Percentiles rank a stretch among this genome's conserved stretches.
Evolutionary conservation across 2,888 invertebrate species (phyloP).

Genomic region (Limenitis arthemis): DNA sequence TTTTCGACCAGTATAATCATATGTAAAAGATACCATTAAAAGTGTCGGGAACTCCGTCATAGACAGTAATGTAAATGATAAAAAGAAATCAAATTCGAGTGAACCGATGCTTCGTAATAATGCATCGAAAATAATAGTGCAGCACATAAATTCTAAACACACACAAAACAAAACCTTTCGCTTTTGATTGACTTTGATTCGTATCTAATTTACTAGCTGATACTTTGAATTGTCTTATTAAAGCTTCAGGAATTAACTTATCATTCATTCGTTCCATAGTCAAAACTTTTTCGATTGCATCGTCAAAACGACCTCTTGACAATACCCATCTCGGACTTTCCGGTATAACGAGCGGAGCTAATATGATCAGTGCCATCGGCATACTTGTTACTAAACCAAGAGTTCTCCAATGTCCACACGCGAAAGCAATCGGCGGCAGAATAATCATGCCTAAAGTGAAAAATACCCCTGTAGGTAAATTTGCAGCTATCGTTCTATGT

Average conservation of each 20-base stretch:
- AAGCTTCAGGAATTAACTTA: constrained; percentile 34
- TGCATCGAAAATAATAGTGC: constrained; percentile 42
- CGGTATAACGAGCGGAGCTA: constrained; percentile 43
- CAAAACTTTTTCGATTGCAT: constrained; percentile 39
- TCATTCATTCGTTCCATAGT: constrained; percentile 41
- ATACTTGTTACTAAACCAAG: constrained; percentile 44
- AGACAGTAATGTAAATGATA: constrained; percentile 49
- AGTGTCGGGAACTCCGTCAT: constrained; percentile 52
- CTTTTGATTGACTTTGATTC: constrained; percentile 24
- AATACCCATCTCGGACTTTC: constrained; percentile 57
- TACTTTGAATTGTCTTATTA: constrained; percentile 39
- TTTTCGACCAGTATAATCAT: constrained; percentile 47
- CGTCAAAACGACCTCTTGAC: constrained; percentile 43
- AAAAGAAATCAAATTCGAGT: constrained; percentile 47
- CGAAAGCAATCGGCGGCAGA: constrained; percentile 49
- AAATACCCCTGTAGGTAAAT: constrained; percentile 46
- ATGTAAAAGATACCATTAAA: constrained; percentile 38
- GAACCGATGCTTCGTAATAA: constrained; percentile 44
- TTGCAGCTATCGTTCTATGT: constrained; percentile 45
- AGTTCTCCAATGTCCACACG: constrained; percentile 47
- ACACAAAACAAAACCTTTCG: constrained; percentile 38
- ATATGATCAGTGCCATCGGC: constrained; percentile 38
- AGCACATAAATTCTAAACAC: constrained; percentile 39
- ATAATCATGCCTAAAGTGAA: constrained; percentile 34
- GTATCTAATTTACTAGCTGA: constrained; percentile 21